Conservation (phyloP, 2,113 vertebrate genomes). For the Steatornis caripensis region DNA sequence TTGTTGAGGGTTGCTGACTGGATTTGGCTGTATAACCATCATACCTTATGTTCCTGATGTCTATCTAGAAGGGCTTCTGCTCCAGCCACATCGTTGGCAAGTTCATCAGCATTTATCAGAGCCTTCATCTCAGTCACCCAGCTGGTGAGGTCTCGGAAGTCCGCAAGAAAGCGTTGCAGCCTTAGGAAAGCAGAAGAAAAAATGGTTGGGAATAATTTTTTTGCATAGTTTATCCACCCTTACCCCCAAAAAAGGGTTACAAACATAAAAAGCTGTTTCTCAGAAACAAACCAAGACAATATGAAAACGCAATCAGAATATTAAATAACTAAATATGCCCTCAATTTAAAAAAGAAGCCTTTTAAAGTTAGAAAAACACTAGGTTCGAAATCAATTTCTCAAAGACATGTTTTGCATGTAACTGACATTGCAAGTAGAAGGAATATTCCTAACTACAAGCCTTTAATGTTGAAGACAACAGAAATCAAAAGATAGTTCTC, state of each 20-base stretch:
- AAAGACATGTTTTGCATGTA: neutral
- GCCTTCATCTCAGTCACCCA: constrained; percentile 99
- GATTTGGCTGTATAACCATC: neutral
- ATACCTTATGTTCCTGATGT: constrained; percentile 97
- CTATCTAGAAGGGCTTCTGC: constrained; percentile 95
- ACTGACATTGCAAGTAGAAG: neutral
- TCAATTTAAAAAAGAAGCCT: neutral
- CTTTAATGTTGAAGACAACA: neutral
- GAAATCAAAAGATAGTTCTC: neutral
- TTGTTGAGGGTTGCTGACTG: neutral
- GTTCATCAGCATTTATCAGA: constrained; percentile 95
- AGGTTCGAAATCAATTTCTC: neutral
- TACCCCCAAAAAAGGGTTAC: neutral
- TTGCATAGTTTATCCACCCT: neutral
- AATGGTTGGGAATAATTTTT: neutral
- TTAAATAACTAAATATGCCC: neutral
- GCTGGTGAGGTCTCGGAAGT: constrained; percentile 97
- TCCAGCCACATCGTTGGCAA: constrained; percentile 95
- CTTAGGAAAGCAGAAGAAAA: constrained; percentile 59
- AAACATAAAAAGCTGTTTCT: neutral
- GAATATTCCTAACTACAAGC: neutral
- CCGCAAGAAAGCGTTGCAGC: constrained; percentile 93
- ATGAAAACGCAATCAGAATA: neutral
- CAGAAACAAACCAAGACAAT: neutral
- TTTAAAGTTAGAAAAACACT: neutral